phyloP scores from a whole-genome alignment of 2,797 vertebrate genomes.

The Myotis vivesi region DNA sequence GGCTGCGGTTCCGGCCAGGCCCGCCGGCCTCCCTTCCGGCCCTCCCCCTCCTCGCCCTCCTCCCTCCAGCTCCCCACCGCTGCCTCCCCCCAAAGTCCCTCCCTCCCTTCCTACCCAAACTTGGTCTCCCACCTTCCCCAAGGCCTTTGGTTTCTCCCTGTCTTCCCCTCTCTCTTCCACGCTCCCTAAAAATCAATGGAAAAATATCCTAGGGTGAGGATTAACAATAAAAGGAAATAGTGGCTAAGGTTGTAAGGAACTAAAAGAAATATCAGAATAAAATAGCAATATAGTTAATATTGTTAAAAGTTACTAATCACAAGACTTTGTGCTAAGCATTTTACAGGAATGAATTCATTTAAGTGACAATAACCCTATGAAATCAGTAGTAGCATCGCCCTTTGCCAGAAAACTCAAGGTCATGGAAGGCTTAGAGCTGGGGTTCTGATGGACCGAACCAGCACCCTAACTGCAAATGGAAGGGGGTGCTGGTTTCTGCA shows the following conservation, averaged over 20 bases:
- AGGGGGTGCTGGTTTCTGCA: neutral
- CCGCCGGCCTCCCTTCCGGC: neutral
- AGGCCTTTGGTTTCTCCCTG: neutral
- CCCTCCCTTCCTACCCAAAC: neutral
- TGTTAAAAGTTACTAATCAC: neutral
- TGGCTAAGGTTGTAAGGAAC: neutral
- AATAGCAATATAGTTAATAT: neutral
- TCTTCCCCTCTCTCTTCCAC: no score
- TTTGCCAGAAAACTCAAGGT: slow-evolving; percentile 3
- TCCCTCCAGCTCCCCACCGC: neutral
- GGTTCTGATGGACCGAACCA: neutral
- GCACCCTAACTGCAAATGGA: neutral
- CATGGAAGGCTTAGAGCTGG: neutral
- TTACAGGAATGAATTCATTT: slow-evolving; percentile 8
- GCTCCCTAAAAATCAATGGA: no score
- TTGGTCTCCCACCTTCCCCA: neutral
- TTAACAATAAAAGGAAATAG: neutral
- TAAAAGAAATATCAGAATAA: neutral
- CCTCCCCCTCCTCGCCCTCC: no score
- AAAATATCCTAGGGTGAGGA: neutral
- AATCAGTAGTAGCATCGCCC: neutral
- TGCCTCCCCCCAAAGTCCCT: accelerated
- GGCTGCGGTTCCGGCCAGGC: neutral
- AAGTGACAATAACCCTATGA: neutral
- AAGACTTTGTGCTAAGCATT: neutral